phyloP scores from a whole-genome alignment of 2,797 vertebrate genomes.

The Dendrocincla fuliginosa region DNA sequence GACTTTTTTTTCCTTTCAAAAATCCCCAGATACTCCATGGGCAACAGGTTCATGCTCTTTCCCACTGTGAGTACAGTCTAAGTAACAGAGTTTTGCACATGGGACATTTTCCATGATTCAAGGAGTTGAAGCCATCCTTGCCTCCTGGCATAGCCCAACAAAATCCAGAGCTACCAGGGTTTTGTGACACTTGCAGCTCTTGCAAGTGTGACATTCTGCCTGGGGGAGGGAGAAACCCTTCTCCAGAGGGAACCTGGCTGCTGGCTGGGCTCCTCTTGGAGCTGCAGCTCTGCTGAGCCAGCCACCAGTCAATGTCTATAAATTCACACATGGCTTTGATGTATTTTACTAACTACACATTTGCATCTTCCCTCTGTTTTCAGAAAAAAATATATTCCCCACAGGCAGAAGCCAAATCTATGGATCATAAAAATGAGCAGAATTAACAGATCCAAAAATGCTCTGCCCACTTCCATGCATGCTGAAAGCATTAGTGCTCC shows the following conservation, averaged over 20 bases:
- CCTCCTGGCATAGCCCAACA: not conserved
- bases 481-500: not conserved
- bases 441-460: not conserved
- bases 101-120: not conserved
- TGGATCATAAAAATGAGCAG: not conserved
- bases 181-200: not conserved
- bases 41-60: not conserved
- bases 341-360: not conserved
- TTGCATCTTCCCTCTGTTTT: not conserved
- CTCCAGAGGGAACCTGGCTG: accelerated
- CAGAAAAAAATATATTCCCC: not conserved
- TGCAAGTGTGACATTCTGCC: not conserved
- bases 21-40: not conserved
- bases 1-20: not conserved
- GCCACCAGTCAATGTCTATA: not conserved
- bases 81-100: not conserved
- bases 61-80: not conserved
- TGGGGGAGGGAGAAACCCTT: not conserved
- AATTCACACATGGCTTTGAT: not conserved
- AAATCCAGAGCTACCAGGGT: not conserved
- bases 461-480: accelerated
- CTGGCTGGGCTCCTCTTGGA: not conserved
- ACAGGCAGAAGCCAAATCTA: not conserved
- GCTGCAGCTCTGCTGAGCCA: not conserved
- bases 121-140: not conserved